Percentiles rank a stretch among this genome's conserved stretches.
These are phyloP conservation scores for Lophura nycthemera DNA, from an alignment of 2,113 vertebrate genomes.

Conservation along the genomic window DNA sequence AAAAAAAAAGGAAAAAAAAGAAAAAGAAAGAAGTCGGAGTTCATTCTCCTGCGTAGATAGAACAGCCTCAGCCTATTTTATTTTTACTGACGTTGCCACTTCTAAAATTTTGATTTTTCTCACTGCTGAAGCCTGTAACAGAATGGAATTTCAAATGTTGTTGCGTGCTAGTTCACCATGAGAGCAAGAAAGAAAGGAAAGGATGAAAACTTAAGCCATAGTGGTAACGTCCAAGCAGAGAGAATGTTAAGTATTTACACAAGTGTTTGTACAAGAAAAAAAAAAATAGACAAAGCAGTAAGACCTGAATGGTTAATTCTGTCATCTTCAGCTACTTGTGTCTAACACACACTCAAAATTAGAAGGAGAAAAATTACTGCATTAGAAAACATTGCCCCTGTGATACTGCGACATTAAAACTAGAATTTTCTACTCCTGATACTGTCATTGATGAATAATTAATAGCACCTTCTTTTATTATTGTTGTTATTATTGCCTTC, in stretches of 20 bases:
- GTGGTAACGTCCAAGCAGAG: neutral
- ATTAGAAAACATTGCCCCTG: neutral
- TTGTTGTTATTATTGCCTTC: neutral
- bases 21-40: neutral
- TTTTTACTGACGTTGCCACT: neutral
- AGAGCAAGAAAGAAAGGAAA: neutral
- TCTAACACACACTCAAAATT: neutral
- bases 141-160: neutral
- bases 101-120: accelerated
- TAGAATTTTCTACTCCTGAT: slow-evolving; percentile 15
- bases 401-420: neutral
- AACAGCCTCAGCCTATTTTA: neutral
- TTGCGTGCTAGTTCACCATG: neutral
- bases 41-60: neutral
- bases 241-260: neutral
- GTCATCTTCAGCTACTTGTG: neutral
- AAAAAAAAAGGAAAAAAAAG: neutral
- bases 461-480: neutral
- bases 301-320: neutral
- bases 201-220: neutral
- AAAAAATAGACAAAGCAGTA: neutral
- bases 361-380: neutral
- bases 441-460: neutral
- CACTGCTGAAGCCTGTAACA: neutral
- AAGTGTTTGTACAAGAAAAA: neutral